phyloP scores from a whole-genome alignment of 2,797 vertebrate genomes.

The Alexandromys oeconomus region DNA sequence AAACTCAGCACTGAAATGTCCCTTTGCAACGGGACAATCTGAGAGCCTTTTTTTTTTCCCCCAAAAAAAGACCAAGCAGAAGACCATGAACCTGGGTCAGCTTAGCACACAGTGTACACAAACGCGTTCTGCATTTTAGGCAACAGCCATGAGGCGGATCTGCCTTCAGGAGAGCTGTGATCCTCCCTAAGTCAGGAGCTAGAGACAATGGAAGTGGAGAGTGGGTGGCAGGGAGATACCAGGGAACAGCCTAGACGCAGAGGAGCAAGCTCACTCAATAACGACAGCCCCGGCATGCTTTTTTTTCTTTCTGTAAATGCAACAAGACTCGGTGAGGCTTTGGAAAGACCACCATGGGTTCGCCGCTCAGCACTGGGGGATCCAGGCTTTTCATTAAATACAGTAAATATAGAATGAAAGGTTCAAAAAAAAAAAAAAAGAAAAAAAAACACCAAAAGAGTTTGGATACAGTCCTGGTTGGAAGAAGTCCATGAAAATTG shows the following conservation, averaged over 20 bases:
- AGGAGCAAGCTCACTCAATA: conserved; percentile 74
- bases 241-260: conserved; percentile 71
- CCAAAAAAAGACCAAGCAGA: conserved; percentile 87
- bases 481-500: conserved; percentile 89
- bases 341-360: conserved; percentile 80
- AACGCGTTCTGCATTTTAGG: conserved; percentile 69
- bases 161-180: conserved; percentile 81
- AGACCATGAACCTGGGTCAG: conserved; percentile 87
- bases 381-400: conserved; percentile 85
- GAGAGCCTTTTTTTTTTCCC: conserved; percentile 85
- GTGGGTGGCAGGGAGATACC: conserved; percentile 9
- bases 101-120: conserved; percentile 88
- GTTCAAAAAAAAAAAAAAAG: conserved; percentile 83
- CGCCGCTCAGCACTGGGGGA: conserved; percentile 84
- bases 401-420: conserved; percentile 85
- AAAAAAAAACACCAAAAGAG: conserved; percentile 80
- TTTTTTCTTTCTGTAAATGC: conserved; percentile 82
- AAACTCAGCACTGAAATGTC: conserved; percentile 91
- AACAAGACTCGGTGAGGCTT: conserved; percentile 65
- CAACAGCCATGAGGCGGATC: conserved; percentile 69
- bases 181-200: background rate
- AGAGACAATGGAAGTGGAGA: conserved; percentile 1
- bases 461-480: conserved; percentile 88
- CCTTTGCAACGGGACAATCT: conserved; percentile 89
- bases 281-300: conserved; percentile 81